phyloP scores from a whole-genome alignment of 2,113 vertebrate species.

The Chionodraco myersi region DNA sequence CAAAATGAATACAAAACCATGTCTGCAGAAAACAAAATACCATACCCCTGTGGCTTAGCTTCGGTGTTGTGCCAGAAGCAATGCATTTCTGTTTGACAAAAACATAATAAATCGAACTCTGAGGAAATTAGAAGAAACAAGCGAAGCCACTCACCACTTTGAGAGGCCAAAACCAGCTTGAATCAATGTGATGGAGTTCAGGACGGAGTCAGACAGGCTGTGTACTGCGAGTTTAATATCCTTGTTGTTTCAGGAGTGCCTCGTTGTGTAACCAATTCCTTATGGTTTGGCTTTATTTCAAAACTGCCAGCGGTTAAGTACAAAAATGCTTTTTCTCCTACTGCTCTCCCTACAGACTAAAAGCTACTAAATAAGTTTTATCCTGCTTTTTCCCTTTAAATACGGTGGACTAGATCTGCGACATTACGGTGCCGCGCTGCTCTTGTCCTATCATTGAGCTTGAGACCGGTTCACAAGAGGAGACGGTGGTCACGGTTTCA shows the following conservation, averaged over 20 bases:
- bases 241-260: slow-evolving; percentile 40
- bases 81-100: slow-evolving; percentile 34
- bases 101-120: slow-evolving; percentile 35
- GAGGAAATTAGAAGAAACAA: slow-evolving; percentile 40
- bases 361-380: background rate
- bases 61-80: slow-evolving; percentile 41
- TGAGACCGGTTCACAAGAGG: slow-evolving; percentile 49
- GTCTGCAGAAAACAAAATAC: slow-evolving; percentile 54
- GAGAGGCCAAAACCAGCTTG: slow-evolving; percentile 33
- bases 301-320: slow-evolving; percentile 12
- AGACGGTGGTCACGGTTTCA: slow-evolving; percentile 42
- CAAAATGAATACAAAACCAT: slow-evolving; percentile 57
- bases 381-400: slow-evolving; percentile 37
- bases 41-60: slow-evolving; percentile 23
- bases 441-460: slow-evolving; percentile 51
- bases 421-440: slow-evolving; percentile 21
- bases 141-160: slow-evolving; percentile 68
- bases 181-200: slow-evolving; percentile 31
- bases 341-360: slow-evolving; percentile 10
- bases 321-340: slow-evolving; percentile 8
- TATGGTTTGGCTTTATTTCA: slow-evolving; percentile 43
- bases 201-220: slow-evolving; percentile 20
- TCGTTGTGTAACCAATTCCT: slow-evolving; percentile 36
- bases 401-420: slow-evolving; percentile 16
- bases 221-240: slow-evolving; percentile 49